Evolutionary conservation across 1,140 invertebrate species (phyloP).

Genomic region (Luehdorfia chinensis): DNA sequence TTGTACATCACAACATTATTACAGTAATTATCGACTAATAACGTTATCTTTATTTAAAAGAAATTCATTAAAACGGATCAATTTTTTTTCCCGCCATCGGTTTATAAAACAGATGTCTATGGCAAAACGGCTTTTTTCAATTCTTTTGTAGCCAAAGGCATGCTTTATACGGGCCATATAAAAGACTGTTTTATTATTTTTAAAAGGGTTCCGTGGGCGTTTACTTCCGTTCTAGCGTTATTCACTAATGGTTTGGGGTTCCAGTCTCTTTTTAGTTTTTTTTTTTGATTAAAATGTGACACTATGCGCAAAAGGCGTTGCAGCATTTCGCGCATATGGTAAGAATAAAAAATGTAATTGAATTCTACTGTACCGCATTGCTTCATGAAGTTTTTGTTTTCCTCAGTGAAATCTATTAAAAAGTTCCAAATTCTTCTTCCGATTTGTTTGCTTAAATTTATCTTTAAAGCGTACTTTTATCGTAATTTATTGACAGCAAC

Average conservation of each 20-base stretch:
- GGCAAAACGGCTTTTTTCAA: slow-evolving; percentile 29
- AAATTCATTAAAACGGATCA: slow-evolving; percentile 15
- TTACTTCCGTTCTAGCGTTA: slow-evolving; percentile 39
- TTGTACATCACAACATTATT: background rate
- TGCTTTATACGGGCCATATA: slow-evolving; percentile 22
- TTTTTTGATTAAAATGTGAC: slow-evolving; percentile 44
- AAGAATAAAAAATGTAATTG: slow-evolving; percentile 19
- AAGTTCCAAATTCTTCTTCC: too few relatives aligned
- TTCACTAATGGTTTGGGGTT: slow-evolving; percentile 33
- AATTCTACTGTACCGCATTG: too few relatives aligned
- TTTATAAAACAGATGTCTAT: slow-evolving; percentile 33
- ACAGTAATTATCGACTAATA: slow-evolving; percentile 1
- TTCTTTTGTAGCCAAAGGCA: slow-evolving; percentile 32
- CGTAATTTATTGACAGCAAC: too few relatives aligned
- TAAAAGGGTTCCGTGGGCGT: slow-evolving; percentile 59
- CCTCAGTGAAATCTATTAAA: too few relatives aligned
- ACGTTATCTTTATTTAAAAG: background rate
- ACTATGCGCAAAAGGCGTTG: slow-evolving; percentile 34
- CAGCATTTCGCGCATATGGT: slow-evolving; percentile 32
- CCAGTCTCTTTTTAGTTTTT: slow-evolving; percentile 32
- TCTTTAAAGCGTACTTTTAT: too few relatives aligned
- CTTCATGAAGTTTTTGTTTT: too few relatives aligned
- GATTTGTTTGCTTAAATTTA: too few relatives aligned
- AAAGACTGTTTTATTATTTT: slow-evolving; percentile 50
- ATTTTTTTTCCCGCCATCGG: slow-evolving; percentile 10